A percentile compares a stretch with the other conserved stretches of the same genome.
These are phyloP conservation scores for Octonoba sinensis DNA, from an alignment of 2,888 invertebrate genomes.

Conservation along the genomic window DNA sequence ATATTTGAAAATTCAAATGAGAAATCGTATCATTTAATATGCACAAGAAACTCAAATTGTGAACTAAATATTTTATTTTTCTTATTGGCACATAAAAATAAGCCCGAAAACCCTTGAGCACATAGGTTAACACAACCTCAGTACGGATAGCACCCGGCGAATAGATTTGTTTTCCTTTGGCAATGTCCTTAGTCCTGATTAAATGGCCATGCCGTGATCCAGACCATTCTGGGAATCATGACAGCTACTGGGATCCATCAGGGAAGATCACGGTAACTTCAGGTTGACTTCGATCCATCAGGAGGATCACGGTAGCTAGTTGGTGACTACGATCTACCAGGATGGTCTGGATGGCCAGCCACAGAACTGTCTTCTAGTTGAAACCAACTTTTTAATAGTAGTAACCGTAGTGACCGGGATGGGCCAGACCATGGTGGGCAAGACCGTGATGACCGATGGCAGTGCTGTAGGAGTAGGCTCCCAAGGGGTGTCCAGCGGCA, in stretches of 20 bases:
- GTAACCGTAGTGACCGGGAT: conserved; percentile 30
- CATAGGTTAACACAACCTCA: conserved; percentile 20
- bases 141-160: conserved; percentile 9
- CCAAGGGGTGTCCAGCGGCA: conserved; percentile 10
- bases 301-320: background rate
- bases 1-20: too few species aligned
- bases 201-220: too few species aligned
- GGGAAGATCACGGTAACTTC: background rate
- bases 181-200: too few species aligned
- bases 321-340: background rate
- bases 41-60: too few species aligned
- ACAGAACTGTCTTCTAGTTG: too few species aligned
- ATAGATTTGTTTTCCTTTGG: too few species aligned
- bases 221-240: too few species aligned
- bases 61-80: conserved; percentile 29
- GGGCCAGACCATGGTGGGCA: too few species aligned
- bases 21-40: too few species aligned
- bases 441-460: conserved; percentile 50
- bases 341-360: background rate
- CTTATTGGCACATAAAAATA: conserved; percentile 10
- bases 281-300: too few species aligned
- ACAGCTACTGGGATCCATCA: background rate
- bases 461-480: conserved; percentile 55
- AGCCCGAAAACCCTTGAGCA: conserved; percentile 46
- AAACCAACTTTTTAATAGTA: conserved; percentile 21